These are phyloP conservation scores for Silurus meridionalis DNA, from an alignment of 2,113 vertebrate species.

Conservation along the genomic window DNA sequence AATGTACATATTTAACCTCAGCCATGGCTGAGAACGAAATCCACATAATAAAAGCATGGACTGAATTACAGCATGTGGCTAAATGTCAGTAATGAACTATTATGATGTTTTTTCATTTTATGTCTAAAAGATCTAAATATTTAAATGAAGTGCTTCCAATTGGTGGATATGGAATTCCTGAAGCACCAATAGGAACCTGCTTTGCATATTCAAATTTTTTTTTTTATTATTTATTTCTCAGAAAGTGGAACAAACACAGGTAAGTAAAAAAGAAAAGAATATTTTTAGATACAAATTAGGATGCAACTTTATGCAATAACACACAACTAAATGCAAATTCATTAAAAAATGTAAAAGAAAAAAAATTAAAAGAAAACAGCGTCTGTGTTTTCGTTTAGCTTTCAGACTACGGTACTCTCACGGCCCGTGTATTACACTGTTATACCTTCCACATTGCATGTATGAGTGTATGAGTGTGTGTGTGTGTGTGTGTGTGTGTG, in stretches of 20 bases:
- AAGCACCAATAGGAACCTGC: too few species aligned
- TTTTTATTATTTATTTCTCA: neutral
- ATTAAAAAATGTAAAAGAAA: too few species aligned
- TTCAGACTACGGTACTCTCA: neutral
- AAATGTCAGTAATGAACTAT: neutral
- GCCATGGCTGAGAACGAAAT: neutral
- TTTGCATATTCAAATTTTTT: too few species aligned
- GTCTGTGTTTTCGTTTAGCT: neutral
- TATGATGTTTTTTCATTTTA: too few species aligned
- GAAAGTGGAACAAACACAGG: neutral
- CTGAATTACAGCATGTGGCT: neutral
- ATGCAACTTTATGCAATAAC: too few species aligned
- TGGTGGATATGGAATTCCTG: neutral
- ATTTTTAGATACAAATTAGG: neutral
- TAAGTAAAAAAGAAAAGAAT: neutral
- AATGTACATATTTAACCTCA: neutral
- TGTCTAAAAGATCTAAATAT: neutral
- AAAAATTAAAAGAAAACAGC: neutral
- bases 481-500: conserved; percentile 3
- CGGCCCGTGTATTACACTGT: conserved; percentile 10
- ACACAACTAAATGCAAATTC: neutral
- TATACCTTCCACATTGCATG: neutral
- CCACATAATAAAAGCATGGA: neutral
- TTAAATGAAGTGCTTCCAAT: neutral
- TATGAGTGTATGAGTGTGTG: conserved; percentile 14